phyloP scores from a whole-genome alignment of 2,113 vertebrate species.

The Gallinago paraguaiae region DNA sequence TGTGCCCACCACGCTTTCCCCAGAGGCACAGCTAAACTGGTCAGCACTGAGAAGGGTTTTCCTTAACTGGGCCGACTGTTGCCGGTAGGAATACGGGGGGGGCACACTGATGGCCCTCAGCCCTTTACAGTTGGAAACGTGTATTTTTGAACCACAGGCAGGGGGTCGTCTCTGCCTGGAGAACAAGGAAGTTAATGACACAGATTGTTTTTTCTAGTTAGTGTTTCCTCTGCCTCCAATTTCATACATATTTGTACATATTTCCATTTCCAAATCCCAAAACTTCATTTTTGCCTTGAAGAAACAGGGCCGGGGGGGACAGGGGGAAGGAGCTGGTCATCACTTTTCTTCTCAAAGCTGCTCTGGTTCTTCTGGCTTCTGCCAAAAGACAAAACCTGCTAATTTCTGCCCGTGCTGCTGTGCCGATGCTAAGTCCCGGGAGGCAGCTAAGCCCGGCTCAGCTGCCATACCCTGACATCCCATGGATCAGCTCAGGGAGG shows the following conservation, averaged over 20 bases:
- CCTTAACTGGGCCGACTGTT: neutral
- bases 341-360: neutral
- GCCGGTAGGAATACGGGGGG: neutral
- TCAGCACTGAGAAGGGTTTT: neutral
- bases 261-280: neutral
- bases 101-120: rapidly evolving
- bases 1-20: neutral
- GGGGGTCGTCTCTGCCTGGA: neutral
- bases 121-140: neutral
- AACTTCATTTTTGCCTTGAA: neutral
- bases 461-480: neutral
- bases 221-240: neutral
- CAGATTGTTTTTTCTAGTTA: neutral
- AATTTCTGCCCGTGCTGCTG: neutral
- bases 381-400: neutral
- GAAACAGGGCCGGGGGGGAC: rapidly evolving
- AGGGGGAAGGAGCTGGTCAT: neutral
- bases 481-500: neutral
- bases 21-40: neutral
- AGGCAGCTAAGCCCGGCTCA: neutral
- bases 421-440: neutral
- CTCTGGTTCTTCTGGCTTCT: neutral
- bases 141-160: rapidly evolving
- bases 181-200: neutral
- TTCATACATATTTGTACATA: neutral